These are phyloP conservation scores for Plebejus melissa DNA, from an alignment of 2,888 invertebrate genomes.

Conservation along the genomic window DNA sequence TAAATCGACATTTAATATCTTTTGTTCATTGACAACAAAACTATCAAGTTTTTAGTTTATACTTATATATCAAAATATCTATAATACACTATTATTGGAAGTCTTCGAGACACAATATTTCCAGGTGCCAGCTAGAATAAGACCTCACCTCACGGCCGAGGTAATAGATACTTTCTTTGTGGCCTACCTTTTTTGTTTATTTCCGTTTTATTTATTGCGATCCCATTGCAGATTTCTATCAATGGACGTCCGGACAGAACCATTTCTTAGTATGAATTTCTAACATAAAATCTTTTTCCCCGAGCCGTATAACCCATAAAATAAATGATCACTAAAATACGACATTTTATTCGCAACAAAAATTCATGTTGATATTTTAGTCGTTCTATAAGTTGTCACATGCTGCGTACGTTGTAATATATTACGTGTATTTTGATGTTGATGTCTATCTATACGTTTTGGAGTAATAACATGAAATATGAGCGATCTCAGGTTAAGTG, in stretches of 20 bases:
- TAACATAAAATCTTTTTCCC: slow-evolving; percentile 2
- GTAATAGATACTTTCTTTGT: slow-evolving; percentile 15
- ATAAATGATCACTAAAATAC: not conserved
- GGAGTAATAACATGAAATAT: slow-evolving; percentile 66
- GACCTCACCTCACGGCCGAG: not conserved
- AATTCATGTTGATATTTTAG: slow-evolving; percentile 13
- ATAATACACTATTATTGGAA: not conserved
- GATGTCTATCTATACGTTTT: slow-evolving; percentile 66
- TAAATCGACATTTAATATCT: not conserved
- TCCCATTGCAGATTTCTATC: slow-evolving; percentile 13
- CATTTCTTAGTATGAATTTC: not conserved
- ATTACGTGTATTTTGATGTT: slow-evolving; percentile 38
- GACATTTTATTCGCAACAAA: slow-evolving; percentile 4
- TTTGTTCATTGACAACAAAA: too few species aligned
- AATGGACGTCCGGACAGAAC: slow-evolving; percentile 4
- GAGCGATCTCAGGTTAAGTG: slow-evolving; percentile 53
- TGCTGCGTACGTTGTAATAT: not conserved
- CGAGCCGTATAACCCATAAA: not conserved
- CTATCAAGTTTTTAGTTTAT: too few species aligned
- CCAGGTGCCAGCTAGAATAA: slow-evolving; percentile 4
- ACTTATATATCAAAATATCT: too few species aligned
- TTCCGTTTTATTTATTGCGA: slow-evolving; percentile 12
- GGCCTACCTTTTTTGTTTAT: slow-evolving; percentile 7
- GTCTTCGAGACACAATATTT: slow-evolving; percentile 2
- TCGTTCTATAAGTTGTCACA: slow-evolving; percentile 8